Evolutionary conservation across 2,113 vertebrate genomes (phyloP), one percentile per base, ranked within the genome.

Genomic region (Anas platyrhynchos): DNA sequence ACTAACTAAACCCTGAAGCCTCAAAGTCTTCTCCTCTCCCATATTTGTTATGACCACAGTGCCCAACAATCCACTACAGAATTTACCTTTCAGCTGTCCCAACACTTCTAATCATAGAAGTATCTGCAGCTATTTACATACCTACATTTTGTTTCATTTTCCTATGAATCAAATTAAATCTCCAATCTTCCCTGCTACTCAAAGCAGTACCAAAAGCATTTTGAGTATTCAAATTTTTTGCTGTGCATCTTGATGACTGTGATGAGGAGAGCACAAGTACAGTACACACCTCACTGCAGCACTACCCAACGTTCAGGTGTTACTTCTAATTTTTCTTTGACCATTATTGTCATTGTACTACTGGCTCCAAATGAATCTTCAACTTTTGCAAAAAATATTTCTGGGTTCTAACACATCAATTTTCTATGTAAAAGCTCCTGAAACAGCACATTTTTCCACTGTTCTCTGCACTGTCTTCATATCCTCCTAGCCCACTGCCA

Each of bases 221-320:
- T 16, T 13, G 6, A 43, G 23, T 43, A 43, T 6, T 52, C 1
- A 0, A 15, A 62, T 54, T 56, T 44, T 32, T 83, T 3, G 1
- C 7, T 74, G 10, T 58, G 34, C 61, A 4, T 23, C 9, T 12
- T 43, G 2, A 13, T 34, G 34, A 61, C 23, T 15, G 23, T 29
- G 7, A 38, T 0, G 3, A 88, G 13, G 31, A 91, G 55, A 67
- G 15, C 11, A 69, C 7, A 77, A 82, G 56, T 13, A 50, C 16
- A 13, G 13, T 18, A 83, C 5, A 11, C 1, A 66, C 17, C 29
- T 23, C 20, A 8, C 58, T 59, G 25, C 9, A 8, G 3, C 79
- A 61, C 6, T 13, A 74, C 32, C 2, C 3, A 0, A n/a, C 6
- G 17, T n/a, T 80, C 22, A 86, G 73, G 26, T 6, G 10, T 3